Base-by-base conservation (phyloP, 2,888 invertebrate species). In the Trilocha varians region DNA sequence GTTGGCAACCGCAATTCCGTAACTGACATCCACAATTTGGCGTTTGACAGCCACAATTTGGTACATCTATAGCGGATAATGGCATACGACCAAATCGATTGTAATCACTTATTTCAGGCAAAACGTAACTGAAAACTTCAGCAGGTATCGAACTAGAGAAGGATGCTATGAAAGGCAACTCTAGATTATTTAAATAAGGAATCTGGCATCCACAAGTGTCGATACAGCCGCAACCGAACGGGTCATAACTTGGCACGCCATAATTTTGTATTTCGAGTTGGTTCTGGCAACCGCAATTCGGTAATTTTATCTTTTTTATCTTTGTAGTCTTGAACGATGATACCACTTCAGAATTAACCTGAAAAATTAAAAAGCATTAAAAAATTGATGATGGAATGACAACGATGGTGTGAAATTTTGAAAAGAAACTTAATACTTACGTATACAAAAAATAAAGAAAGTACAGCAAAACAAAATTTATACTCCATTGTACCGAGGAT, bases 231-330 rank as follows among this genome's bases (percentile, higher is more conserved):
- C 40, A 25, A 13, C 13, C 15, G 16, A 38, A 33, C 1, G 25
- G 13, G 13, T 3, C 14, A 13, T 16, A n/a, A 8, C 13, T 16
- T 39, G 34, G 34, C 25, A 38, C 34, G n/a, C 38, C 40, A 16
- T 44, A 44, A 3, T 38, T 32, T 1, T 44, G 44, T 11, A 42
- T 32, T 32, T 42, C 40, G n/a, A 44, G 34, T 8, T 34, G 42
- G 11, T 34, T 42, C 33, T 48, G 46, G 16, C 48, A 49, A 37
- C 51, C 57, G 35, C 47, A 50, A 53, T 49, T 2, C 43, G 13
- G 33, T 3, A 48, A 37, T 38, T 38, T 46, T 0, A 45, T 13
- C 32, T 37, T 25, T 2, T 34, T 16, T 5, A 43, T 15, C 11
- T 47, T 45, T 34, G 37, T 38, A 13, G 45, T 33, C 14, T 38